Conservation (phyloP, 1,140 invertebrate genomes). For the Kradibia gibbosae region DNA sequence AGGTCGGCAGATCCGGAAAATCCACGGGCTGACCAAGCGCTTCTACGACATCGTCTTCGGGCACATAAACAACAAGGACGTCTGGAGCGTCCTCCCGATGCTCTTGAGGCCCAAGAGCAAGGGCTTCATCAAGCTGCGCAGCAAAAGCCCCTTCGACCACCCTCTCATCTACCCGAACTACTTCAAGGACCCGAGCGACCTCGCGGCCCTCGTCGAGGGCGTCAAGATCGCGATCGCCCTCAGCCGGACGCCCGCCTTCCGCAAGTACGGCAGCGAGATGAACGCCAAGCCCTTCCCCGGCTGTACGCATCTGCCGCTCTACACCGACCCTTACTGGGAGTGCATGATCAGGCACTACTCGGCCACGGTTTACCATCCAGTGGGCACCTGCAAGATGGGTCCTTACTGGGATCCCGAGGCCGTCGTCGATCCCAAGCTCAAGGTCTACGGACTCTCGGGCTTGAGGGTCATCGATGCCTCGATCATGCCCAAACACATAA, state of each 20-base stretch:
- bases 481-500: slow-evolving; percentile 87
- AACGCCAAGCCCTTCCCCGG: slow-evolving; percentile 81
- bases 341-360: slow-evolving; percentile 88
- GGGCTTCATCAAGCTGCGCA: slow-evolving; percentile 85
- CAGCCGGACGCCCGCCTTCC: slow-evolving; percentile 82
- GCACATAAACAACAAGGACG: slow-evolving; percentile 84
- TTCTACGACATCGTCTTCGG: slow-evolving; percentile 84
- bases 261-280: slow-evolving; percentile 79
- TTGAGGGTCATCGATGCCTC: slow-evolving; percentile 89
- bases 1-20: slow-evolving; percentile 85
- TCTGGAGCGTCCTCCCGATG: slow-evolving; percentile 90
- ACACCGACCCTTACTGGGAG: slow-evolving; percentile 85
- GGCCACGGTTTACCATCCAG: slow-evolving; percentile 88
- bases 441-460: slow-evolving; percentile 85
- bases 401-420: slow-evolving; percentile 86
- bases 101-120: slow-evolving; percentile 85
- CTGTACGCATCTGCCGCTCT: slow-evolving; percentile 78
- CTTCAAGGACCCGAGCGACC: slow-evolving; percentile 84
- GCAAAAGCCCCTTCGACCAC: slow-evolving; percentile 89
- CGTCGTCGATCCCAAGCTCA: slow-evolving; percentile 88
- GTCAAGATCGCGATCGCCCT: slow-evolving; percentile 85
- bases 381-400: slow-evolving; percentile 95
- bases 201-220: slow-evolving; percentile 86
- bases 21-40: slow-evolving; percentile 81
- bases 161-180: slow-evolving; percentile 96